A percentile compares a stretch with the other conserved stretches of the same genome.
Evolutionary conservation across 2,797 vertebrate genomes (phyloP).

Genomic region (Lacerta agilis): DNA sequence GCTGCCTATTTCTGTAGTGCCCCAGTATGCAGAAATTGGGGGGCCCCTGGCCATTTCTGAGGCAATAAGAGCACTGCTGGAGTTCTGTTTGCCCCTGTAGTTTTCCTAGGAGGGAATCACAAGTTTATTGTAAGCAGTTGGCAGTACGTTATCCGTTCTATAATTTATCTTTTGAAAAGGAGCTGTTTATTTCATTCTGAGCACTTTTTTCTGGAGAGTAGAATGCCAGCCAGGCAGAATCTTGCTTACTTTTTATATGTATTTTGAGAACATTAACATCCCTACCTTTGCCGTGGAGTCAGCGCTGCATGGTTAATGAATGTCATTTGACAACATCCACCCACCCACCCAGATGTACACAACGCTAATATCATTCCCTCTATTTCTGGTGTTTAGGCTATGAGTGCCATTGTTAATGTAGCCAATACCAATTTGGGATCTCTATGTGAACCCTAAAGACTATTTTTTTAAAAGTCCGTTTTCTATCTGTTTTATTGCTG

Average conservation of each 20-base stretch:
- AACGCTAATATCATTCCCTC: no score
- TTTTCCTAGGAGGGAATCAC: background rate
- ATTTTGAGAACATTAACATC: conserved; percentile 4
- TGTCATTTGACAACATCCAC: background rate
- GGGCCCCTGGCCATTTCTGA: background rate
- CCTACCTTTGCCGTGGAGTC: background rate
- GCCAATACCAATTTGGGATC: no score
- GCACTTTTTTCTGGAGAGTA: background rate
- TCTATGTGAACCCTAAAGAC: background rate
- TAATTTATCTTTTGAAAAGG: conserved; percentile 12
- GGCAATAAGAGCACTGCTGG: background rate
- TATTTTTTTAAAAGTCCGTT: background rate
- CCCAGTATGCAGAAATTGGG: background rate
- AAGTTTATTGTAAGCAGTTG: background rate
- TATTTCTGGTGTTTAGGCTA: no score
- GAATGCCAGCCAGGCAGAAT: background rate
- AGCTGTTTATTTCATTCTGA: conserved; percentile 13
- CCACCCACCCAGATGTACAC: no score
- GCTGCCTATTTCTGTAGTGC: background rate
- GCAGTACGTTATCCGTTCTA: conserved; percentile 5
- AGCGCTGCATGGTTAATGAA: background rate
- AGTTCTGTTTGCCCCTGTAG: background rate
- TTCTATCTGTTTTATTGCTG: background rate
- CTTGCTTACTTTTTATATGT: background rate
- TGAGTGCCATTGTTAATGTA: no score